Conservation (phyloP, 35 echinoderm and acorn worm species). For the Eucidaris tribuloides region DNA sequence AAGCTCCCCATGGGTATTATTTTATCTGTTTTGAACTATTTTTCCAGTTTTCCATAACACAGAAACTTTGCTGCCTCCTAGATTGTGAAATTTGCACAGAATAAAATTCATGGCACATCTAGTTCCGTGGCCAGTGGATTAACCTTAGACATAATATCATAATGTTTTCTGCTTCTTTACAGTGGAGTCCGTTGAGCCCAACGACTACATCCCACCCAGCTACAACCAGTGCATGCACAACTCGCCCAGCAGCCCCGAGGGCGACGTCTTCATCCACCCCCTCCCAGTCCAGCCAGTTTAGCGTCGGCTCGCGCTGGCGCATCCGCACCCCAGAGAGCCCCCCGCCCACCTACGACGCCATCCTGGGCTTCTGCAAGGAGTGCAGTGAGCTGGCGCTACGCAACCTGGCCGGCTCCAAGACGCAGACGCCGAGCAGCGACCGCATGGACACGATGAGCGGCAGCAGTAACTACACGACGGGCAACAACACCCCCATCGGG, state of each 20-base stretch:
- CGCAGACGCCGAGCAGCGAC: slow-evolving; percentile 1
- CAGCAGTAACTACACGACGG: not conserved
- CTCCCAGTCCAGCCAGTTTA: slow-evolving; percentile 61
- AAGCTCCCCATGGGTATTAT: no score
- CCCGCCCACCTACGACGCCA: slow-evolving; percentile 80
- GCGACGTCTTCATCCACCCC: slow-evolving; percentile 75
- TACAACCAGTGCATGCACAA: slow-evolving; percentile 85
- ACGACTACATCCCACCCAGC: slow-evolving; percentile 88
- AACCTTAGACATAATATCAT: no score
- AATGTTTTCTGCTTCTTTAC: no score
- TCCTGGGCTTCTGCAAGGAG: slow-evolving; percentile 68
- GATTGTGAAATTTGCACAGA: no score
- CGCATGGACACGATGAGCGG: slow-evolving; percentile 15
- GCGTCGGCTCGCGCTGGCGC: slow-evolving; percentile 36
- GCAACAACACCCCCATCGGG: not conserved
- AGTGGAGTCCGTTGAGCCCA: slow-evolving; percentile 73
- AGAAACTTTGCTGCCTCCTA: no score
- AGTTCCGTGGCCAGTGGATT: no score
- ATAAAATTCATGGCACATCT: no score
- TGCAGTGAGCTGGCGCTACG: slow-evolving; percentile 42
- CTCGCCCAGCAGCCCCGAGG: slow-evolving; percentile 60
- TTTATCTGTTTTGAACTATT: no score
- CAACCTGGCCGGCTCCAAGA: not conserved
- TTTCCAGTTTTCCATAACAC: no score
- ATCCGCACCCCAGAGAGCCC: slow-evolving; percentile 84